Evolutionary conservation across 2,797 vertebrate genomes (phyloP), one percentile per base, ranked within the genome.

Genomic region (Pseudotriccus pelzelni): DNA sequence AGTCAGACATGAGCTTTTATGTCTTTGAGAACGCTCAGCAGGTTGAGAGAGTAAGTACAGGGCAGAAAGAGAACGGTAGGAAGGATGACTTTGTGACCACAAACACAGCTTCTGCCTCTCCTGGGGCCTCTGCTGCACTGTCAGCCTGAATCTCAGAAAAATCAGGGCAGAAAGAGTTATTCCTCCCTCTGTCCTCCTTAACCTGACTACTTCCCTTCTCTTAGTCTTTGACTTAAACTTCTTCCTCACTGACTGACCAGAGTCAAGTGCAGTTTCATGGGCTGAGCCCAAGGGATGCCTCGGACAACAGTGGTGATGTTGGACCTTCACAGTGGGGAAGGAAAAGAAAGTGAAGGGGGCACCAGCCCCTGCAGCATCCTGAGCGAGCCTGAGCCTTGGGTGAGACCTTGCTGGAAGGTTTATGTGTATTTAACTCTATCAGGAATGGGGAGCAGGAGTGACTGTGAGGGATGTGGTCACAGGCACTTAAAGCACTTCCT

Each of bases 251-350:
- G 23, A 21, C 37, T 53, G 82, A n/a, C 24, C 44, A 30, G 46
- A 12, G 34, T 4, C 1, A 2, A 28, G 6, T 4, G 7, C 23
- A 2, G 5, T 7, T 60, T 73, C 46, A 4, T 0, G 8, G 67
- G 67, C 75, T 69, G 44, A 70, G 49, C 5, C 12, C 50, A 10
- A 58, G 43, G 39, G 70, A 9, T 60, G 32, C 25, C 18, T 58
- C 10, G 39, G 52, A 17, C n/a, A 67, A 7, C 1, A 1, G 0
- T 44, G 68, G 4, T 5, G 5, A 32, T 12, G 4, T 0, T 17
- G 39, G 34, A 56, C 14, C 21, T 52, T 37, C 8, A 2, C 6
- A 25, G 49, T 2, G 8, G 55, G 18, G 44, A 7, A 64, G 12
- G 41, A 32, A 15, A 44, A 47, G 27, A 10, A 67, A 78, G 15